These are phyloP conservation scores for Drosophila micromelanica DNA, from an alignment of 1,140 invertebrate genomes.

Conservation along the genomic window DNA sequence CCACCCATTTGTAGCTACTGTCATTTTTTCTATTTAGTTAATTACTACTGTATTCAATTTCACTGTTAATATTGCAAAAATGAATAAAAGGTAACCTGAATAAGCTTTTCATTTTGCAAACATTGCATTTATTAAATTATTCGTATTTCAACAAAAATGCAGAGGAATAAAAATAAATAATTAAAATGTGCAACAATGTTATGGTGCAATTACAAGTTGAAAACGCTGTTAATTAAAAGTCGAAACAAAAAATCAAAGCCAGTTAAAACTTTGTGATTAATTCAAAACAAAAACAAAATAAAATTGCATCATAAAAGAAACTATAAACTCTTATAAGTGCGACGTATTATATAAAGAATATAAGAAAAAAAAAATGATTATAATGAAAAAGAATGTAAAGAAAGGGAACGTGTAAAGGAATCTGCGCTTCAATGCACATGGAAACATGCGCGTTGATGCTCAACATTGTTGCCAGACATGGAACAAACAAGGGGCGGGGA, in stretches of 20 bases:
- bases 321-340: slow-evolving; percentile 30
- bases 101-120: not conserved
- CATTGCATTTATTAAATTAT: not conserved
- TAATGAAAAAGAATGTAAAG: slow-evolving; percentile 21
- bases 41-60: no score
- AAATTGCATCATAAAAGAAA: slow-evolving; percentile 28
- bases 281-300: slow-evolving; percentile 7
- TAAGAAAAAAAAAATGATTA: not conserved
- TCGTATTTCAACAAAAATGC: not conserved
- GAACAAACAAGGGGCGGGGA: not conserved
- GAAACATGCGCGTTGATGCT: slow-evolving; percentile 66
- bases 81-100: no score
- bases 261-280: slow-evolving; percentile 38
- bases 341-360: not conserved
- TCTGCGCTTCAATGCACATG: slow-evolving; percentile 54
- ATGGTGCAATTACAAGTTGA: slow-evolving; percentile 14
- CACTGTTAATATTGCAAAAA: no score
- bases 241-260: slow-evolving; percentile 6
- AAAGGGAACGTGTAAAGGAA: slow-evolving; percentile 54
- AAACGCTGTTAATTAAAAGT: slow-evolving; percentile 25
- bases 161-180: not conserved
- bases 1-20: not conserved
- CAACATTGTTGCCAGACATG: slow-evolving; percentile 54
- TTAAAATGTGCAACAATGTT: not conserved
- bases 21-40: not conserved